phyloP scores from a whole-genome alignment of 2,888 invertebrate species.

The Drosophila borealis region DNA sequence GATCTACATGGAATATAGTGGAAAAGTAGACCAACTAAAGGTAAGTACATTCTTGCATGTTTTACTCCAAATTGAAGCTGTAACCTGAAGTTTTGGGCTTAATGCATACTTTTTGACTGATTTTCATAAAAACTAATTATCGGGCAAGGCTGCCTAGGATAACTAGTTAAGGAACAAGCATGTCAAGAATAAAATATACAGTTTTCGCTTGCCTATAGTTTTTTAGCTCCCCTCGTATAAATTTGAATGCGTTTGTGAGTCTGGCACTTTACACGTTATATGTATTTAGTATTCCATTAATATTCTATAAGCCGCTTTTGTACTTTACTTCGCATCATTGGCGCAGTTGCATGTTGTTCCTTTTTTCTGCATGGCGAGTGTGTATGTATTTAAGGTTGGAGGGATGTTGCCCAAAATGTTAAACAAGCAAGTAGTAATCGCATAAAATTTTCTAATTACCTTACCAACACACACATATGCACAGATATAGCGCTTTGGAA shows the following conservation, averaged over 20 bases:
- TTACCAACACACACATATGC: slow-evolving; percentile 47
- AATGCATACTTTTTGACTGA: neutral
- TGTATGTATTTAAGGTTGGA: slow-evolving; percentile 11
- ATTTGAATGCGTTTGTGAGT: slow-evolving; percentile 9
- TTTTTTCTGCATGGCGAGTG: slow-evolving; percentile 28
- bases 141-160: neutral
- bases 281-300: slow-evolving; percentile 82
- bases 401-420: slow-evolving; percentile 47
- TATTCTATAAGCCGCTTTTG: slow-evolving; percentile 82
- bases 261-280: slow-evolving; percentile 48
- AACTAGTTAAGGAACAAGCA: neutral
- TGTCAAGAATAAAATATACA: neutral
- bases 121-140: neutral
- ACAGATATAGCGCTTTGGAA: slow-evolving; percentile 15
- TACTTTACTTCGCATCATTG: slow-evolving; percentile 72
- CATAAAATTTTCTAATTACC: slow-evolving; percentile 82
- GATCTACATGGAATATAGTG: no score
- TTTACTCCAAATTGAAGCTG: no score
- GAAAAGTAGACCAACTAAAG: no score
- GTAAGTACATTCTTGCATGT: no score
- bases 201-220: slow-evolving; percentile 7
- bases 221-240: slow-evolving; percentile 9
- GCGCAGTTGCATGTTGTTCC: slow-evolving; percentile 55
- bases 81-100: no score
- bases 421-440: slow-evolving; percentile 68